These are phyloP conservation scores for Opisthograptis luteolata DNA, from an alignment of 2,888 invertebrate genomes.

Conservation along the genomic window DNA sequence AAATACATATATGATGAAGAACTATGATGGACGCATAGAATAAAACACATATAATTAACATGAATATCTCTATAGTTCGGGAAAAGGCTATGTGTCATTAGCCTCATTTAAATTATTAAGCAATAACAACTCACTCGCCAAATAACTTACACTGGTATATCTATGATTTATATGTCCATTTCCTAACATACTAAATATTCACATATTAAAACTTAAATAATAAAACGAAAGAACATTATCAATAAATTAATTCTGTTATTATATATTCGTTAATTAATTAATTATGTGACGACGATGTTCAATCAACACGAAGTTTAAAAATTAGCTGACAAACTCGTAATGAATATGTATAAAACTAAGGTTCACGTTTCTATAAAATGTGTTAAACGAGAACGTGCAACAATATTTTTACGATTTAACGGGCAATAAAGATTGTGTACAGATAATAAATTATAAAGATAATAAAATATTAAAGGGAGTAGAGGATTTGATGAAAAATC, in stretches of 20 bases:
- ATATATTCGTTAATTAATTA: conserved; percentile 76
- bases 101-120: conserved; percentile 72
- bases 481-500: conserved; percentile 51
- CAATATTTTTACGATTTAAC: conserved; percentile 56
- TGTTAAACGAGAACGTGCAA: conserved; percentile 45
- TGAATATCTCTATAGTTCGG: conserved; percentile 38
- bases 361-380: conserved; percentile 43
- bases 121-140: conserved; percentile 62
- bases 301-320: conserved; percentile 71
- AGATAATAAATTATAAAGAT: conserved; percentile 62
- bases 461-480: conserved; percentile 59
- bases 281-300: conserved; percentile 71
- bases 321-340: conserved; percentile 69
- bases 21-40: conserved; percentile 12
- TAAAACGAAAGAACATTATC: conserved; percentile 66
- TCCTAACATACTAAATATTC: conserved; percentile 62
- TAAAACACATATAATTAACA: conserved; percentile 52
- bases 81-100: conserved; percentile 62
- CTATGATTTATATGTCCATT: conserved; percentile 68
- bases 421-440: conserved; percentile 51
- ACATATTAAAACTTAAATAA: conserved; percentile 59
- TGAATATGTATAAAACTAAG: conserved; percentile 63
- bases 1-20: conserved; percentile 22
- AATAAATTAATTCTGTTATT: conserved; percentile 67
- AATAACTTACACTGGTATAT: conserved; percentile 61